A percentile compares a stretch with the other conserved stretches of the same genome.
These are phyloP conservation scores for Ruditapes philippinarum DNA, from an alignment of 1,140 invertebrate genomes.

Conservation along the genomic window DNA sequence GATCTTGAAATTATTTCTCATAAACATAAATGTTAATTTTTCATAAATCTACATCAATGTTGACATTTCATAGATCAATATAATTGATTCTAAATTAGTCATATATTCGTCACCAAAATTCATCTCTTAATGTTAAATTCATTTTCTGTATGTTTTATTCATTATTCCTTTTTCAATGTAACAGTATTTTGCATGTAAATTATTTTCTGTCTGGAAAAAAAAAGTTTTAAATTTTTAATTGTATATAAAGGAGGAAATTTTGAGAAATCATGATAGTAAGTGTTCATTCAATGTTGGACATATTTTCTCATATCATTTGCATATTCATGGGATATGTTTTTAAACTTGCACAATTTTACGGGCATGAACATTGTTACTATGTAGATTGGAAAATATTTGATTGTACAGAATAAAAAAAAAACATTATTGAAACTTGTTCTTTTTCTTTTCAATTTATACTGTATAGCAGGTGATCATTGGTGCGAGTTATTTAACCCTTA, in stretches of 20 bases:
- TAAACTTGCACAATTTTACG: constrained; percentile 7
- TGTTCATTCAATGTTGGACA: not conserved
- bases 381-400: constrained; percentile 1
- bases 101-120: not conserved
- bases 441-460: not conserved
- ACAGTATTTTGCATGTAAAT: constrained; percentile 1
- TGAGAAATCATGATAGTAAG: not conserved
- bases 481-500: too few relatives aligned
- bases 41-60: too few relatives aligned
- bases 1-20: not conserved
- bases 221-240: not conserved
- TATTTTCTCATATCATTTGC: constrained; percentile 18
- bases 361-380: constrained; percentile 6
- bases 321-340: not conserved
- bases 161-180: not conserved
- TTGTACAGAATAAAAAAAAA: constrained; percentile 8
- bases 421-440: not conserved
- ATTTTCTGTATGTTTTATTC: not conserved
- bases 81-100: too few relatives aligned
- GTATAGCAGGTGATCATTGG: too few relatives aligned
- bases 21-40: too few relatives aligned
- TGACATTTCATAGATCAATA: too few relatives aligned
- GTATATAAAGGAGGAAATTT: not conserved
- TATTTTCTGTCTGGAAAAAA: not conserved
- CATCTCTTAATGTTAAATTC: not conserved